Conservation (phyloP, 2,888 invertebrate species). For the Cosmorhoe ocellata region DNA sequence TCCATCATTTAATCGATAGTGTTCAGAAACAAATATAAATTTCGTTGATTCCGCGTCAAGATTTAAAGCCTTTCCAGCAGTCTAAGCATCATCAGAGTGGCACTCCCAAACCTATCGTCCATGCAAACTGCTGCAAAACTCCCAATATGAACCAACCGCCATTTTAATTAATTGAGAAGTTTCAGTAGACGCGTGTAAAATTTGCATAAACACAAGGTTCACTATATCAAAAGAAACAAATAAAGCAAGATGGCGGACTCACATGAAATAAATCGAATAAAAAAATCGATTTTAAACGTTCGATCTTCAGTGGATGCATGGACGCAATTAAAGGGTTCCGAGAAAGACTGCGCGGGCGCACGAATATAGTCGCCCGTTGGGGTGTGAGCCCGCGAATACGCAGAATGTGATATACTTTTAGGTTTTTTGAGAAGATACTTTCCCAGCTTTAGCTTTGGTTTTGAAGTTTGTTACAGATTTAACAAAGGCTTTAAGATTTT, state of each 20-base stretch:
- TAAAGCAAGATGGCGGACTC: conserved; percentile 68
- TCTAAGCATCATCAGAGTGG: too few species aligned
- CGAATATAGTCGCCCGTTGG: conserved; percentile 54
- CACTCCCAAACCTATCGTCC: too few species aligned
- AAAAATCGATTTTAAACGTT: conserved; percentile 80
- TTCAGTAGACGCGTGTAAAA: conserved; percentile 77
- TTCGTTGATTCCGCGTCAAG: too few species aligned
- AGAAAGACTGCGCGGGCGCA: conserved; percentile 68
- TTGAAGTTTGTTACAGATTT: neutral
- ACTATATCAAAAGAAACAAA: conserved; percentile 72
- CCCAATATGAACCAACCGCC: conserved; percentile 37
- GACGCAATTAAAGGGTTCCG: conserved; percentile 80
- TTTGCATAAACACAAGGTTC: conserved; percentile 79
- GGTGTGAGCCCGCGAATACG: conserved; percentile 43
- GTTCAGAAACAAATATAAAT: too few species aligned
- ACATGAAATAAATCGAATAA: conserved; percentile 77
- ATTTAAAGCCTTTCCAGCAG: too few species aligned
- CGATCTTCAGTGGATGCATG: conserved; percentile 70
- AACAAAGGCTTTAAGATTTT: too few species aligned
- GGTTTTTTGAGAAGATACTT: conserved; percentile 18
- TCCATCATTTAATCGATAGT: too few species aligned
- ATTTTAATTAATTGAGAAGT: conserved; percentile 77
- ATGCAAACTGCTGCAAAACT: neutral
- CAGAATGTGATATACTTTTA: conserved; percentile 21
- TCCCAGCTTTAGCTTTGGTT: conserved; percentile 7